phyloP scores from a whole-genome alignment of 2,797 vertebrate genomes.

The Pangasius macronema region DNA sequence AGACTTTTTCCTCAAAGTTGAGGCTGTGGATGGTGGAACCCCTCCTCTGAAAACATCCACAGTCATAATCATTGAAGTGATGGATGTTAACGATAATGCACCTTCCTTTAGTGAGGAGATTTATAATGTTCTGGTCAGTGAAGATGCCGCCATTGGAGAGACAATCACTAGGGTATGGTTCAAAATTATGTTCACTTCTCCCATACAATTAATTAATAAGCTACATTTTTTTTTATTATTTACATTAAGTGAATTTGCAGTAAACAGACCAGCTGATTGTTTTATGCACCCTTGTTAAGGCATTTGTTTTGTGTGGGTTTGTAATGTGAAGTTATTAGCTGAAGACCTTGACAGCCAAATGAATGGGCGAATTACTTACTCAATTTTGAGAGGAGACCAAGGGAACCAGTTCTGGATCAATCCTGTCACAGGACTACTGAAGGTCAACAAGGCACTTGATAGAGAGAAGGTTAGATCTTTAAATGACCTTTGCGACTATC shows the following conservation, averaged over 20 bases:
- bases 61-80: constrained; percentile 89
- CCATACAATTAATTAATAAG: constrained; percentile 37
- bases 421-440: constrained; percentile 85
- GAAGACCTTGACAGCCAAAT: constrained; percentile 93
- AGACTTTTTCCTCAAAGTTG: constrained; percentile 90
- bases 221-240: constrained; percentile 15
- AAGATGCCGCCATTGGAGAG: constrained; percentile 87
- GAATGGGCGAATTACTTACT: constrained; percentile 88
- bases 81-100: constrained; percentile 93
- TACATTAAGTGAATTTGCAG: constrained; percentile 16
- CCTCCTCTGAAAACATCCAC: constrained; percentile 89
- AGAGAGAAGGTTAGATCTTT: constrained; percentile 85
- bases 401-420: constrained; percentile 94
- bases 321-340: constrained; percentile 81
- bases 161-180: constrained; percentile 80
- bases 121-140: constrained; percentile 89
- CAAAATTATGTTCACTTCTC: constrained; percentile 30
- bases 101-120: constrained; percentile 88
- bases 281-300: constrained; percentile 4
- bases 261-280: constrained; percentile 26
- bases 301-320: constrained; percentile 21
- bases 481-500: constrained; percentile 44
- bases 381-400: constrained; percentile 89
- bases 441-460: constrained; percentile 91
- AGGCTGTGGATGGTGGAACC: constrained; percentile 89